Conservation (phyloP, 2,113 vertebrate species). For the Lichenostomus cassidix region DNA sequence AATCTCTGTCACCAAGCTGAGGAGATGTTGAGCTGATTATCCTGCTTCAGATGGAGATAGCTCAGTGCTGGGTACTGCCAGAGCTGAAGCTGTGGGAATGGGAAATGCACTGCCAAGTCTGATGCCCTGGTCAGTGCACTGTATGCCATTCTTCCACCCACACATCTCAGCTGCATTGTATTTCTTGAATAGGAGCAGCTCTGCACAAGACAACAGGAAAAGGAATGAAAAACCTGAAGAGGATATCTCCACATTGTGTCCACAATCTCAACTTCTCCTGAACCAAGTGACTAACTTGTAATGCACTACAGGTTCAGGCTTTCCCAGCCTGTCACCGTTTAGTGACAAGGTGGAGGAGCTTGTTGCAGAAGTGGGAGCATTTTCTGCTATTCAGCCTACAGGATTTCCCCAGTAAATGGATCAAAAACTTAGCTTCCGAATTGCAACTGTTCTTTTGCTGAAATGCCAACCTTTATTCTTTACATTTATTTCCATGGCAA, state of each 20-base stretch:
- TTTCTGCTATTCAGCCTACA: not conserved
- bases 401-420: not conserved
- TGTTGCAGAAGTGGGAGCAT: not conserved
- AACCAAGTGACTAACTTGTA: not conserved
- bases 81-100: not conserved
- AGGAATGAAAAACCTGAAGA: not conserved
- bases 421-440: not conserved
- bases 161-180: not conserved
- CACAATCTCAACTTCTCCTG: not conserved
- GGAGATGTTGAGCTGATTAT: not conserved
- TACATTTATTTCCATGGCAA: not conserved
- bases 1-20: not conserved
- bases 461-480: not conserved
- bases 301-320: not conserved
- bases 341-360: fast-evolving
- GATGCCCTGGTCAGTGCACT: not conserved
- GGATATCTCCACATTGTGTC: not conserved
- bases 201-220: not conserved
- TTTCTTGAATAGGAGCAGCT: not conserved
- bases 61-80: not conserved
- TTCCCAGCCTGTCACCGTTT: not conserved
- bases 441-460: not conserved
- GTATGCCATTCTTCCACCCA: not conserved
- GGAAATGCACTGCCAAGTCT: not conserved
- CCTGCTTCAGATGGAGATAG: not conserved